Evolutionary conservation across 2,113 vertebrate species (phyloP).

Genomic region (Mormyrus iriodes): DNA sequence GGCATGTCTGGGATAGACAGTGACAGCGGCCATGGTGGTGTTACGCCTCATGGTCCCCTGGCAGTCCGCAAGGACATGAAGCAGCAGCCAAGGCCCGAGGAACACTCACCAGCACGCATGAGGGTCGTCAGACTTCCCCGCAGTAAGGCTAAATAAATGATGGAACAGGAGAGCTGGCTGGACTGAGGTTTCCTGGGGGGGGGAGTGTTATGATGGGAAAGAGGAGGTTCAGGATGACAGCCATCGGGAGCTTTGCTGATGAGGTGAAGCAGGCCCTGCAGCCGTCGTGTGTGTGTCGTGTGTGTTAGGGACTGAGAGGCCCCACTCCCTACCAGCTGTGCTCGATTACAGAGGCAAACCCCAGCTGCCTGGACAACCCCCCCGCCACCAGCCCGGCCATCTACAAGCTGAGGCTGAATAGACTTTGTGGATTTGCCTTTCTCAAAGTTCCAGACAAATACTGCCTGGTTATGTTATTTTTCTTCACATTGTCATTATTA

Average conservation of each 20-base stretch:
- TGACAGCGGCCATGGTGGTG: neutral
- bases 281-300: neutral
- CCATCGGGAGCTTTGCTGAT: neutral
- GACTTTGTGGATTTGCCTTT: neutral
- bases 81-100: neutral
- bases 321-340: conserved; percentile 43
- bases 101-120: neutral
- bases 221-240: neutral
- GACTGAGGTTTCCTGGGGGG: neutral
- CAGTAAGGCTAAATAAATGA: neutral
- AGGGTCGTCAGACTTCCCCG: neutral
- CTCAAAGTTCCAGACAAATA: neutral
- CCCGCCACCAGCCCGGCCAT: neutral
- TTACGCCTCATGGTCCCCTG: neutral
- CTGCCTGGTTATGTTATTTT: neutral
- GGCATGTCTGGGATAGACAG: neutral
- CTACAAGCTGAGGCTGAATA: neutral
- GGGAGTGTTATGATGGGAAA: neutral
- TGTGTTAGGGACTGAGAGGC: neutral
- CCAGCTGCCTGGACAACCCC: conserved; percentile 26
- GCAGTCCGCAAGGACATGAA: neutral
- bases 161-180: neutral
- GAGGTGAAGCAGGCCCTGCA: neutral
- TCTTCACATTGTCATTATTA: neutral
- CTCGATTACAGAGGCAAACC: conserved; percentile 48